A percentile compares a stretch with the other conserved stretches of the same genome.
Evolutionary conservation across 1,140 invertebrate species (phyloP).

Genomic region (Drosophila asahinai): DNA sequence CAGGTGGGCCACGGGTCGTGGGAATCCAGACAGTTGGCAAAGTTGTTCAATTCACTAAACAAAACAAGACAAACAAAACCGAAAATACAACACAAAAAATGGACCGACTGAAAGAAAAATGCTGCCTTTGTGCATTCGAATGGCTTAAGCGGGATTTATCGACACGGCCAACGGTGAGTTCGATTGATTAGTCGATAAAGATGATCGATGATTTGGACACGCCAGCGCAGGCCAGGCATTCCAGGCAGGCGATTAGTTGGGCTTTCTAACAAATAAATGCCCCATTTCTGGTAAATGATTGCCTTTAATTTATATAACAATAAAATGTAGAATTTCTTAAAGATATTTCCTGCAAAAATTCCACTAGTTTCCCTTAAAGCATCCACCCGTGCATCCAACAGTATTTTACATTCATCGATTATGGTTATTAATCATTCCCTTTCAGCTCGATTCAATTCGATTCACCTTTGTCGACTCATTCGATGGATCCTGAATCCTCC

Average conservation of each 20-base stretch:
- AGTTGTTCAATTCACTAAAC: conserved; percentile 58
- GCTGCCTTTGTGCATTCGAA: conserved; percentile 31
- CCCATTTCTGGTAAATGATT: too few species aligned
- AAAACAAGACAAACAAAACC: conserved; percentile 26
- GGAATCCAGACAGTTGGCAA: conserved; percentile 69
- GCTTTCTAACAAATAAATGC: too few species aligned
- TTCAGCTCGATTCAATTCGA: conserved; percentile 19
- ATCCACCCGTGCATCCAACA: background rate
- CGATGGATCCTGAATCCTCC: conserved; percentile 8
- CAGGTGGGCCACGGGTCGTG: conserved; percentile 36
- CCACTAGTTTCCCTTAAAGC: background rate
- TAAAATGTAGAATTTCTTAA: too few species aligned
- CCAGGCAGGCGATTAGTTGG: background rate
- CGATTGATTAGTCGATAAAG: conserved; percentile 70
- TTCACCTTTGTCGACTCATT: conserved; percentile 41
- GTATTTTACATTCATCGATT: conserved; percentile 38
- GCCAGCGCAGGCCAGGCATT: background rate
- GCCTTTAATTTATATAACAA: too few species aligned
- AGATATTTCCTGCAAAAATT: too few species aligned
- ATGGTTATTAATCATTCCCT: conserved; percentile 46
- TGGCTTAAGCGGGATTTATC: conserved; percentile 50
- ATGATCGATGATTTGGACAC: conserved; percentile 56
- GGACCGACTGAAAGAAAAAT: conserved; percentile 6
- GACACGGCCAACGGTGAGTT: conserved; percentile 27
- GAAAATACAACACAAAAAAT: conserved; percentile 26